Base-by-base conservation (phyloP, 2,888 invertebrate genomes). In the Timandra comae region DNA sequence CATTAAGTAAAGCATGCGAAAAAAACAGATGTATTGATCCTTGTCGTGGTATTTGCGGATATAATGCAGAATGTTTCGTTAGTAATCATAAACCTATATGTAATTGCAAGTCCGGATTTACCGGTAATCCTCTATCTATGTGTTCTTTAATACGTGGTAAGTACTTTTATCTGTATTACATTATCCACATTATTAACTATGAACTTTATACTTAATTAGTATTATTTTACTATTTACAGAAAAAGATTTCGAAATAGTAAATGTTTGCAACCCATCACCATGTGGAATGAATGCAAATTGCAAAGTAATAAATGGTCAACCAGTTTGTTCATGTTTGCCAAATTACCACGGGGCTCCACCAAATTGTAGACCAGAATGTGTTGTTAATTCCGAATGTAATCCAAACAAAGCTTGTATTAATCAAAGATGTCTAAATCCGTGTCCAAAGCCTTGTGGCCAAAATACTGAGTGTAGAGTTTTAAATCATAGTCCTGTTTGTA, bases 241-340 rank as follows among this genome's bases (percentile, higher is more conserved):
- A 47, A 62, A 63, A 31, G 74, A 75, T 46, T 32, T 66, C 27
- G 64, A 56, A 11, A 40, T 63, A n/a, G 38, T 76, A 19, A 72
- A 91, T 56, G 91, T 92, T 3, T 95, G 94, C 56, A 86, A 88
- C 54, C 93, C 93, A 27, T 91, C 92, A 2, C 88, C 91, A 4
- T 94, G 94, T 71, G 93, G 93, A 21, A 50, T 78, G 1, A 92
- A 92, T 67, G 89, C 93, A 5, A 88, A 91, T 46, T 95, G 94
- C 63, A 89, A 88, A 43, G 91, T 91, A 71, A 67, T 90, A 22
- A 92, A 93, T 54, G 86, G 79, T 28, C 90, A 91, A 68, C 91
- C 91, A 0, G 89, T 91, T 25, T 93, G 93, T 62, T 91, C 92
- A 20, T 93, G 93, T 61, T 73, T 91, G 29, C 82, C 88, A 5